Base-by-base conservation (phyloP, 2,888 invertebrate genomes). In the Strigamia transsilvanica region DNA sequence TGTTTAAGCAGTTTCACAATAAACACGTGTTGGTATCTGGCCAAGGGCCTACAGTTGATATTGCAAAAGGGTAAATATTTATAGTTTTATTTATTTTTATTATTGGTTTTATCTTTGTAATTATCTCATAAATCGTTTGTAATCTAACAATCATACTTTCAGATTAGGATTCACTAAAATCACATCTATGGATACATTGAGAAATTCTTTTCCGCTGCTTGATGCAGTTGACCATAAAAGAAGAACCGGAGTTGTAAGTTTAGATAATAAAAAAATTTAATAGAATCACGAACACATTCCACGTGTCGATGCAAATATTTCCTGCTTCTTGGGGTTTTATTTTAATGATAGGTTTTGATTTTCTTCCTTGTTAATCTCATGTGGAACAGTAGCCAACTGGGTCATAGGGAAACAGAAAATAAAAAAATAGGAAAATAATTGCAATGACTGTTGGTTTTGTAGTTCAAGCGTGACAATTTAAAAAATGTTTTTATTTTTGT, bases 1-100 rank as follows among this genome's bases (percentile, higher is more conserved):
- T 91, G 88, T 92, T 92, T 84, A 87, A 88, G 73, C 90, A 91
- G 84, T 91, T 90, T 86, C 91, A 91, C 84, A 88, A 91, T 85
- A 91, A 91, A 85, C 90, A 90, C 84, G 90, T 91, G 23, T 87
- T 93, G 15, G 90, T 92, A 82, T 91, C 90, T 10, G 92, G 92
- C 0, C 92, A 92, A 87, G 89, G 89, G 9, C 86, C 86, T 2
- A 88, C 91, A 2, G 87, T 86, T 80, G 90, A 91, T 84, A 92
- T 92, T 84, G 90, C 90, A 12, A 85, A 85, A 81, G 86, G 87
- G 86, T 87, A 73, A 56, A 80, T 38, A 46, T 41, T 21, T 21
- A 3, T 56, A 61, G 7, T 21, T 23, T 61, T 6, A 5, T 61
- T 61, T 23, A 12, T 61, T 61, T 21, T 61, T 61, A n/a, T n/a